These are phyloP conservation scores for Ligdia adustata DNA, from an alignment of 2,888 invertebrate species.

Conservation along the genomic window DNA sequence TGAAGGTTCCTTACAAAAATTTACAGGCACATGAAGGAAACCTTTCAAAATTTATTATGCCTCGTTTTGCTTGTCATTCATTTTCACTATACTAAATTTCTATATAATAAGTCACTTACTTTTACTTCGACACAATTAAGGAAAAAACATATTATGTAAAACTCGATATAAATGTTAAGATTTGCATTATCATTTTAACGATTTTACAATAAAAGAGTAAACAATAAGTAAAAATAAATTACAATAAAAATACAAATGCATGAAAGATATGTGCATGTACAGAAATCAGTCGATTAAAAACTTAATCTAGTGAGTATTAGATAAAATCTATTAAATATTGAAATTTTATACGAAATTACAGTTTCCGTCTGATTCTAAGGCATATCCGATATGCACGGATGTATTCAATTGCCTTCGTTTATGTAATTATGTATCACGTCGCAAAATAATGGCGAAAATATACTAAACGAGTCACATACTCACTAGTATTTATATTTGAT, in stretches of 20 bases:
- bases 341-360: too few relatives aligned
- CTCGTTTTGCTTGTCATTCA: conserved; percentile 78
- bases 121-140: too few relatives aligned
- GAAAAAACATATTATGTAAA: too few relatives aligned
- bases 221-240: conserved; percentile 54
- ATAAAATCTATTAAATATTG: conserved; percentile 35
- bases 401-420: too few relatives aligned
- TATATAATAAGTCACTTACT: not conserved
- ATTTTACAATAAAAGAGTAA: not conserved
- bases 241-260: conserved; percentile 70
- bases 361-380: too few relatives aligned
- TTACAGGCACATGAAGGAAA: conserved; percentile 70
- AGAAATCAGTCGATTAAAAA: conserved; percentile 67
- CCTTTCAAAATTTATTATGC: conserved; percentile 76
- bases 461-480: too few relatives aligned
- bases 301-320: conserved; percentile 75
- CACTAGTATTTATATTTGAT: too few relatives aligned
- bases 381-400: too few relatives aligned
- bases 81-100: conserved; percentile 32
- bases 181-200: too few relatives aligned
- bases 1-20: conserved; percentile 74
- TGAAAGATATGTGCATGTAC: conserved; percentile 67
- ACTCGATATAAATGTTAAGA: too few relatives aligned
- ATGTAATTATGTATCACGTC: too few relatives aligned
- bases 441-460: too few relatives aligned